Percentiles rank a stretch among this genome's conserved stretches.
phyloP scores from a whole-genome alignment of 2,113 vertebrate genomes.

The Sinocyclocheilus rhinocerous region DNA sequence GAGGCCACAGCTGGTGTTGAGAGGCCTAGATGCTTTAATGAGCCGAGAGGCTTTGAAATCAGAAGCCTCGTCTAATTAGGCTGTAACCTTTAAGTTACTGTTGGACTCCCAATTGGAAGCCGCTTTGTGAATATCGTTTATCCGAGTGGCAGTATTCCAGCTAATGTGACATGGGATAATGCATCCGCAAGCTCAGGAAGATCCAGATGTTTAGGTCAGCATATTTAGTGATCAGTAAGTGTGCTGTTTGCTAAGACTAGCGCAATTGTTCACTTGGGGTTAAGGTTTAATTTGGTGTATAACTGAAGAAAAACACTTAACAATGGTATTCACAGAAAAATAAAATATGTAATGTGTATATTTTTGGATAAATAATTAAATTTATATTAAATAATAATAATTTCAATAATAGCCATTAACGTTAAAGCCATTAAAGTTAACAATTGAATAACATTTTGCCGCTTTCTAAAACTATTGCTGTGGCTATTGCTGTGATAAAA shows the following conservation, averaged over 20 bases:
- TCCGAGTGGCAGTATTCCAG: slow-evolving; percentile 32
- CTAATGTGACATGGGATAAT: neutral
- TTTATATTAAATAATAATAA: too few relatives aligned
- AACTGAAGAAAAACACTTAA: neutral
- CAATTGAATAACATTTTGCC: too few relatives aligned
- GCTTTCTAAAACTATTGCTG: too few relatives aligned
- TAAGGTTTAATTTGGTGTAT: neutral
- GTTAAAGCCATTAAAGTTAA: too few relatives aligned
- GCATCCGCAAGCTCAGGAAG: neutral
- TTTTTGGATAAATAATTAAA: too few relatives aligned
- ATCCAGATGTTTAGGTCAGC: neutral
- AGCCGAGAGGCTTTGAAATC: slow-evolving; percentile 76
- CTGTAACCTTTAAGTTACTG: slow-evolving; percentile 79
- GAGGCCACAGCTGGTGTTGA: slow-evolving; percentile 69
- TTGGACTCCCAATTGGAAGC: slow-evolving; percentile 23
- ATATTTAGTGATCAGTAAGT: neutral
- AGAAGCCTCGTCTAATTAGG: slow-evolving; percentile 80
- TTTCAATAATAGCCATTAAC: too few relatives aligned
- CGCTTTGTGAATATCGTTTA: slow-evolving; percentile 34
- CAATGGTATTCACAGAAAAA: neutral
- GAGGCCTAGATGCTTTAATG: slow-evolving; percentile 70
- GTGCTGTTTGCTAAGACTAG: neutral
- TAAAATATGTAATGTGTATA: too few relatives aligned
- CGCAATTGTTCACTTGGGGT: neutral
- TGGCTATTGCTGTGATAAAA: too few relatives aligned